Base-by-base conservation (phyloP, 2,797 vertebrate species). In the Danio aesculapii region DNA sequence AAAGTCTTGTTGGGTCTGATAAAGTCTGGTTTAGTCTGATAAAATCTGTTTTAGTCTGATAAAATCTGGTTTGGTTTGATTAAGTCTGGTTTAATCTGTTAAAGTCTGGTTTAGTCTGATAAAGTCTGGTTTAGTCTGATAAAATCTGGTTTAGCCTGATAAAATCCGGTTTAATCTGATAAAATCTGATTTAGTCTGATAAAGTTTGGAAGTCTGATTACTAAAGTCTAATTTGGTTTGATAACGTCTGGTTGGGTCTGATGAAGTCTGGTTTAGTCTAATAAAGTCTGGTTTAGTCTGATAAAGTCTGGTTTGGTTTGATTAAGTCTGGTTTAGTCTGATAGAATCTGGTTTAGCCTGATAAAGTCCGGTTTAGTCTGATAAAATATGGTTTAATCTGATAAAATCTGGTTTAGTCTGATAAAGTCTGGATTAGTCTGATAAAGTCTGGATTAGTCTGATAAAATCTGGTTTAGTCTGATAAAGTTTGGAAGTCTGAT, bases 241-340 rank as follows among this genome's bases (percentile, higher is more conserved):
- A 5, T 19, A 17, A 9, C 8, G 8, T 19, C 17, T 21, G 9
- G n/a, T 19, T 59, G 0, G 8, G 57, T 59, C 57, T 30, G 11
- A 12, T 21, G 0, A 0, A 0, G 57, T 21, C 3, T 21, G 5
- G 9, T 21, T 1, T 19, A 0, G 19, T 6, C 17, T 13, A 4
- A 12, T 21, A 10, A 6, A 2, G 19, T 30, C 19, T 59, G 6
- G 9, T 21, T 21, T 30, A 21, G 19, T 21, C 10, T 30, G 6
- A 59, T 12, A 2, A 0, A 6, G 8, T 30, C 19, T 58, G 1
- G 0, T 57, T 9, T 19, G 8, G 16, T 57, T 14, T n/a, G 14
- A 1, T 53, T 6, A 7, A 16, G 30, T 44, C 41, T 17, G 66
- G 12, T 14, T 47, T 17, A 14, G 2, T 17, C 6, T 43, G 0